Percentiles rank a stretch among this genome's conserved stretches.
Evolutionary conservation across 1,140 invertebrate genomes (phyloP).

Genomic region (Euborellia annulipes): DNA sequence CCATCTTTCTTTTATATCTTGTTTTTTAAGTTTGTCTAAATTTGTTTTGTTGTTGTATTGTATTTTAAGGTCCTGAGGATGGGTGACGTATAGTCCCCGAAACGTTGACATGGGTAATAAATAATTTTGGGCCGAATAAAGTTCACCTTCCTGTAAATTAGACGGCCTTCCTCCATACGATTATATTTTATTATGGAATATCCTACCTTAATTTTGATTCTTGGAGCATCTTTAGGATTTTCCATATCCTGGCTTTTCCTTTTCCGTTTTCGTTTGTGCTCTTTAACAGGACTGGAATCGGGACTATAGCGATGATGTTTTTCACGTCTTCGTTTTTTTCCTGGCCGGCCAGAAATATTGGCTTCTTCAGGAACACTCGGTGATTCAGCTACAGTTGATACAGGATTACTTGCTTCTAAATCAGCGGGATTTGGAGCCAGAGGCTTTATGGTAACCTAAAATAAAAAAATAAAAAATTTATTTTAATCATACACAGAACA

Average conservation of each 20-base stretch:
- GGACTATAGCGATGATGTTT: slow-evolving; percentile 52
- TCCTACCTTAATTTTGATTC: slow-evolving; percentile 58
- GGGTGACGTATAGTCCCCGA: no score
- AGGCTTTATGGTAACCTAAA: slow-evolving; percentile 28
- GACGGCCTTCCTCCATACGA: no score
- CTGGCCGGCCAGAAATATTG: not conserved
- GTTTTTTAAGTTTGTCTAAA: no score
- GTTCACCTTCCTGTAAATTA: no score
- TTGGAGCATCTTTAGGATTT: slow-evolving; percentile 34
- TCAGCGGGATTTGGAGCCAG: slow-evolving; percentile 22
- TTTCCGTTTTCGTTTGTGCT: slow-evolving; percentile 51
- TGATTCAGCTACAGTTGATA: slow-evolving; percentile 22
- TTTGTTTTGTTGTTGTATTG: no score
- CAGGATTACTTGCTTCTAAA: slow-evolving; percentile 17
- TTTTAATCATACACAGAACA: no score
- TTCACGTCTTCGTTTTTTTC: slow-evolving; percentile 47
- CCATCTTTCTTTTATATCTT: no score
- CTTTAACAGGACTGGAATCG: slow-evolving; percentile 35
- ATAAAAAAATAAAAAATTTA: slow-evolving; percentile 3
- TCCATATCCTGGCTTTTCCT: slow-evolving; percentile 55
- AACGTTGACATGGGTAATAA: no score
- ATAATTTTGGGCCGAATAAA: no score
- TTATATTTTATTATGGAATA: not conserved
- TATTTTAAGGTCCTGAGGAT: no score
- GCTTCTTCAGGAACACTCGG: slow-evolving; percentile 5